A percentile compares a stretch with the other conserved stretches of the same genome.
Evolutionary conservation across 2,888 invertebrate species (phyloP).

Genomic region (Oligia fasciuncula): DNA sequence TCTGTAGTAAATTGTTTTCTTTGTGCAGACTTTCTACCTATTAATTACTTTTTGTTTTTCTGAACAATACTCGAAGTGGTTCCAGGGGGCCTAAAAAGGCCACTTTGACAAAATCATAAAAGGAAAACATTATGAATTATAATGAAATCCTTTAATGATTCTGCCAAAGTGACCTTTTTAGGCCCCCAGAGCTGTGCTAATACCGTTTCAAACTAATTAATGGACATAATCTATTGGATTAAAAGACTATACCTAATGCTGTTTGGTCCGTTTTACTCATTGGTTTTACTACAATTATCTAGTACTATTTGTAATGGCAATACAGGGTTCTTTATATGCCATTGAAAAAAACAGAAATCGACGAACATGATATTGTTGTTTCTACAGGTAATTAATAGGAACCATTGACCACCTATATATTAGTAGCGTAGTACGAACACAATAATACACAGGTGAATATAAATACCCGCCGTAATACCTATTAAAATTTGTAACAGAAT

Average conservation of each 20-base stretch:
- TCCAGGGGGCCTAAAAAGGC: too few relatives aligned
- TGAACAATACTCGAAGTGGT: conserved; percentile 7
- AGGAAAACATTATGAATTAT: too few relatives aligned
- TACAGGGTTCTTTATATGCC: background rate
- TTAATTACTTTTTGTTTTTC: conserved; percentile 15
- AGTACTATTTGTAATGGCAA: background rate
- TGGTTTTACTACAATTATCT: background rate
- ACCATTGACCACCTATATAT: too few relatives aligned
- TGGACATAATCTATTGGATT: conserved; percentile 6
- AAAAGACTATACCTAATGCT: background rate
- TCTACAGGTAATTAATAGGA: background rate
- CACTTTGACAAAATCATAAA: too few relatives aligned
- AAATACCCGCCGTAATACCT: background rate
- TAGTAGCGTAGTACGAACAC: background rate
- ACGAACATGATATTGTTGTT: too few relatives aligned
- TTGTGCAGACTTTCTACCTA: conserved; percentile 4
- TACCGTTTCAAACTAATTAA: conserved; percentile 17
- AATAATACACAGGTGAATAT: background rate
- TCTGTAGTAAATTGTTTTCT: conserved; percentile 31
- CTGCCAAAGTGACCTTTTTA: too few relatives aligned
- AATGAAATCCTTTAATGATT: too few relatives aligned
- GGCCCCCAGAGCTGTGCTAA: conserved; percentile 3
- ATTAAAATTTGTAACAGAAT: conserved; percentile 11
- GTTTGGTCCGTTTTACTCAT: background rate
- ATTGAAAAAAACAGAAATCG: background rate